Base-by-base conservation (phyloP, 2,113 vertebrate genomes). In the Anolis sagrei region DNA sequence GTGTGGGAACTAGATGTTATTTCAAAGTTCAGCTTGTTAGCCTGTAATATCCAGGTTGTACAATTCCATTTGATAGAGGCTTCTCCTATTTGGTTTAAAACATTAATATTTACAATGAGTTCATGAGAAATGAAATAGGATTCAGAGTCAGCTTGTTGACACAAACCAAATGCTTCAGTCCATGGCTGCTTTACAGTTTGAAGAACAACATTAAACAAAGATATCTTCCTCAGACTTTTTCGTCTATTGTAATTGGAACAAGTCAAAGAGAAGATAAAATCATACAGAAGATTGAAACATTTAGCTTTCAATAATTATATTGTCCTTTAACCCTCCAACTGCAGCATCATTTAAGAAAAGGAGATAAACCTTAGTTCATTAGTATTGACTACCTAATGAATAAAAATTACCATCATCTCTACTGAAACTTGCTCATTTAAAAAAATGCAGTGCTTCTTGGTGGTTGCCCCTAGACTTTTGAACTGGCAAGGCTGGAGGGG, bases 41-140 rank as follows among this genome's bases (percentile, higher is more conserved):
- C 34, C 69, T 61, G 49, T 88, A 76, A 54, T 13, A 88, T 73
- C 70, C 36, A 79, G 19, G 85, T 29, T 81, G 34, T 54, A 34
- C 5, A 36, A 82, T 68, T 82, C 68, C 72, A 82, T 48, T 1
- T 0, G 0, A 84, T 5, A 76, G 74, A 83, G 89, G 14, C 72
- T 54, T 90, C 80, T 87, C 72, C 89, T 77, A 54, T 54, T 16
- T 66, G 51, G 18, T 81, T 86, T 54, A 68, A 68, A 86, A 75
- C 48, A 75, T 18, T 84, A 89, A 86, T 89, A 48, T 36, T 66
- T 88, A 87, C 87, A 79, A 1, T 70, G 13, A 44, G 51, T 68
- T 23, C 76, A 74, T 82, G 39, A 66, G 84, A 76, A 48, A 80
- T 68, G 25, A 76, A 76, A 39, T 51, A 18, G 78, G 14, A 10